phyloP scores from a whole-genome alignment of 1,140 invertebrate genomes.

The Gryllus bimaculatus region DNA sequence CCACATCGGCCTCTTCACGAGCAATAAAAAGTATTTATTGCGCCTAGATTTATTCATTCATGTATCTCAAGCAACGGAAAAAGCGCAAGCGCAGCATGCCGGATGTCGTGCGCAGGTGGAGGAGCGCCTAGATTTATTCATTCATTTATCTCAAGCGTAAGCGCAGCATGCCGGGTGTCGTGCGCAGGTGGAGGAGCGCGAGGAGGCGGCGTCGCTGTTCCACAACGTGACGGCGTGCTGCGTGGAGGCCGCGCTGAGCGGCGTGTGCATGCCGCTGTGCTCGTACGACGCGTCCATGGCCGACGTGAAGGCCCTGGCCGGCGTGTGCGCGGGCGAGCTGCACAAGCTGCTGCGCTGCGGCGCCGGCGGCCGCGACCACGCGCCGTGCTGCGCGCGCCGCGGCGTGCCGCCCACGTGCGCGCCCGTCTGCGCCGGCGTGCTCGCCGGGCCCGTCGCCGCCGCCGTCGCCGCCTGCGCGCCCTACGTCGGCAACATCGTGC shows the following conservation, averaged over 20 bases:
- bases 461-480: slow-evolving; percentile 56
- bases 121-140: no score
- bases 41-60: no score
- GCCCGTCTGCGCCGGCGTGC: slow-evolving; percentile 62
- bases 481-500: slow-evolving; percentile 71
- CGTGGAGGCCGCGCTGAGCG: slow-evolving; percentile 53
- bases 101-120: no score
- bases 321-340: slow-evolving; percentile 53
- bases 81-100: no score
- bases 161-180: no score
- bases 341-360: slow-evolving; percentile 56
- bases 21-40: no score
- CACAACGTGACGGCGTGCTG: slow-evolving; percentile 76
- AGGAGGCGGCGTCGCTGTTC: slow-evolving; percentile 36
- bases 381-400: slow-evolving; percentile 57
- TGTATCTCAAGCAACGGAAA: no score
- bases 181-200: slow-evolving; percentile 42
- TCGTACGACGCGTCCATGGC: slow-evolving; percentile 70
- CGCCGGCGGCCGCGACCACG: slow-evolving; percentile 66
- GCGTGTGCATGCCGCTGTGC: slow-evolving; percentile 68
- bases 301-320: slow-evolving; percentile 55
- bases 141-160: no score
- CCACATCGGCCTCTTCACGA: no score
- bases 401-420: slow-evolving; percentile 61
- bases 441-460: slow-evolving; percentile 39